phyloP scores from a whole-genome alignment of 2,113 vertebrate genomes.

The Australoheros scitulus region DNA sequence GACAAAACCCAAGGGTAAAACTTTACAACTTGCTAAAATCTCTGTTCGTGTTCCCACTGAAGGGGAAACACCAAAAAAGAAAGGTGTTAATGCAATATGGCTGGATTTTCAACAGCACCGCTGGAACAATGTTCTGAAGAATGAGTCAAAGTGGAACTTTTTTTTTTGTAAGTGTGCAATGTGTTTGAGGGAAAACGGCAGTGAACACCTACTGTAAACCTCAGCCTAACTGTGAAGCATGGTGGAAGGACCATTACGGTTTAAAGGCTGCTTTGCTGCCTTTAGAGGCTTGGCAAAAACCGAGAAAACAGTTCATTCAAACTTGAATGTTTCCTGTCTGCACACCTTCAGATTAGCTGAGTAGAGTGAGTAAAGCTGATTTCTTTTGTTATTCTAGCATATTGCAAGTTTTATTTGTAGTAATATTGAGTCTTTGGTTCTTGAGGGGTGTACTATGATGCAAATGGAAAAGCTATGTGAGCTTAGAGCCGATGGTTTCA shows the following conservation, averaged over 20 bases:
- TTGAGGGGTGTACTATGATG: background rate
- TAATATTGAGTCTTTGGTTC: background rate
- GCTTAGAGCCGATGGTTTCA: background rate
- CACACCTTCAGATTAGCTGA: fast-evolving
- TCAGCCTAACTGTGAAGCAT: fast-evolving
- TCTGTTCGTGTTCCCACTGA: background rate
- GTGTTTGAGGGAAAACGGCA: background rate
- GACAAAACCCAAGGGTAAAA: background rate
- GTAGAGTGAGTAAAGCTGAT: background rate
- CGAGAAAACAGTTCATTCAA: background rate
- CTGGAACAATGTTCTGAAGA: too few relatives aligned
- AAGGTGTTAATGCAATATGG: background rate
- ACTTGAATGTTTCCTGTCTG: background rate
- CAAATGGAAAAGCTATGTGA: background rate
- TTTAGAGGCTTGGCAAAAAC: too few relatives aligned
- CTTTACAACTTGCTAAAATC: background rate
- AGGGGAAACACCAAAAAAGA: background rate
- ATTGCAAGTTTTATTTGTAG: background rate
- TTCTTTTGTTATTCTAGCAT: background rate
- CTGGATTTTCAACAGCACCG: too few relatives aligned
- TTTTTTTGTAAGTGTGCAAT: too few relatives aligned
- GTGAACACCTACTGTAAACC: background rate
- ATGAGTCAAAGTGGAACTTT: too few relatives aligned
- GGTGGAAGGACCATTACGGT: background rate
- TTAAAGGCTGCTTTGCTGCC: background rate